Percentiles rank a stretch among this genome's conserved stretches.
Conservation (phyloP, 2,797 vertebrate genomes). For the Petrocephalus sullivani region DNA sequence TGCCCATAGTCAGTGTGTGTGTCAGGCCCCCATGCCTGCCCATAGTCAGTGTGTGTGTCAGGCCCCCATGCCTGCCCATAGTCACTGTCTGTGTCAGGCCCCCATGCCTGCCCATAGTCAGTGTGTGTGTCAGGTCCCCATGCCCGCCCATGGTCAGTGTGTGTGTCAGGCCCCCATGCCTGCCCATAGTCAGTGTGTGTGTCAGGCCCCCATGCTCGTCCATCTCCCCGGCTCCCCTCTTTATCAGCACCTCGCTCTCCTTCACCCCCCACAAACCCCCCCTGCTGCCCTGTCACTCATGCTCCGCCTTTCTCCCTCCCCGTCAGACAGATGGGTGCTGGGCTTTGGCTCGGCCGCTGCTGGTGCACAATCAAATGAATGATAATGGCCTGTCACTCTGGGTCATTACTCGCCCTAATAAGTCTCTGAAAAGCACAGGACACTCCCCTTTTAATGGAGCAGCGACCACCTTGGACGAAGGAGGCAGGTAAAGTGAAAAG, state of each 20-base stretch:
- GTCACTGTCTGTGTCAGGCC: too few species aligned
- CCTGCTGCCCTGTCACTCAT: neutral
- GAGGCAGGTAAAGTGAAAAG: neutral
- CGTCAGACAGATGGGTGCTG: conserved; percentile 20
- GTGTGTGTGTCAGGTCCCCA: too few species aligned
- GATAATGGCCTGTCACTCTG: neutral
- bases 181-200: too few species aligned
- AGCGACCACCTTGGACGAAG: neutral
- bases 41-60: too few species aligned
- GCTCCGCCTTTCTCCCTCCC: neutral
- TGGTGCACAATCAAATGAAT: conserved; percentile 23
- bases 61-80: too few species aligned
- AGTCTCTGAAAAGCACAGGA: neutral
- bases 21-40: too few species aligned
- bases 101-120: too few species aligned
- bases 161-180: too few species aligned
- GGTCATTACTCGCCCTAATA: neutral
- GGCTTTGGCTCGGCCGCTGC: neutral
- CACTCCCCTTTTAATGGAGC: neutral
- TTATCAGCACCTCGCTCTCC: neutral
- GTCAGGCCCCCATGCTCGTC: conserved; percentile 6
- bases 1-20: too few species aligned
- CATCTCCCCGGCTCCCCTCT: neutral
- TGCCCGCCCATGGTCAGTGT: too few species aligned
- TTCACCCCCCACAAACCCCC: neutral